A percentile compares a stretch with the other conserved stretches of the same genome.
These are phyloP conservation scores for Geotrupes spiniger DNA, from an alignment of 2,888 invertebrate species.

Conservation along the genomic window DNA sequence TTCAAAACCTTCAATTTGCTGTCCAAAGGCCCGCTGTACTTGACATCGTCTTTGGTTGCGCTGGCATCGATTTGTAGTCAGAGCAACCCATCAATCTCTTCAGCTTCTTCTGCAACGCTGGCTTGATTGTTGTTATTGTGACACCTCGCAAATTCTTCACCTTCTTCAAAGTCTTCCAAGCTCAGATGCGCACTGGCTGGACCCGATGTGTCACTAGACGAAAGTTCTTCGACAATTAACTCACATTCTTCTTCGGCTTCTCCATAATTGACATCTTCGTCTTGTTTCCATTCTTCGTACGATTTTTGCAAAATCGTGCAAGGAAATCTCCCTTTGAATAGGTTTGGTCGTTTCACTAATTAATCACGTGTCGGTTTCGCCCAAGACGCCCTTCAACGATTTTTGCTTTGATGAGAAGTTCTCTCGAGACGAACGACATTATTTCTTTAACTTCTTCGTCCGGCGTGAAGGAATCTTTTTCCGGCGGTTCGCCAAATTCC, in stretches of 20 bases:
- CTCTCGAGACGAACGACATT: constrained; percentile 77
- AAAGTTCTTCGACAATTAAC: constrained; percentile 46
- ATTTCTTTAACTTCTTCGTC: constrained; percentile 71
- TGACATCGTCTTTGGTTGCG: constrained; percentile 41
- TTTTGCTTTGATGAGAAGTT: constrained; percentile 69
- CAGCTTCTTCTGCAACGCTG: constrained; percentile 34
- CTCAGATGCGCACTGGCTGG: constrained; percentile 81
- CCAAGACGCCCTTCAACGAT: constrained; percentile 47
- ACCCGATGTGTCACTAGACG: constrained; percentile 85
- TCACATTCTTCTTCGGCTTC: constrained; percentile 42
- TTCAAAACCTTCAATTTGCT: constrained; percentile 91
- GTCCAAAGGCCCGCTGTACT: constrained; percentile 57
- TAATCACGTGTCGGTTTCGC: constrained; percentile 45
- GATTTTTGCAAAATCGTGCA: constrained; percentile 41
- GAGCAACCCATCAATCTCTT: constrained; percentile 48
- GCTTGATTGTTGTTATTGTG: constrained; percentile 17
- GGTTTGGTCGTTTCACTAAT: constrained; percentile 37
- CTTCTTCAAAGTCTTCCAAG: constrained; percentile 69
- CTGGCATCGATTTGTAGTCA: constrained; percentile 53
- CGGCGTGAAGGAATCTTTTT: constrained; percentile 60
- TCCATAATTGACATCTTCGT: constrained; percentile 27
- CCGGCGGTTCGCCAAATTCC: constrained; percentile 59
- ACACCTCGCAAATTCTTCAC: constrained; percentile 47
- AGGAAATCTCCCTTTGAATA: constrained; percentile 4
- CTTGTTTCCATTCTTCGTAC: constrained; percentile 50